Conservation (phyloP, 2,797 vertebrate genomes). For the Phrynocephalus forsythii region DNA sequence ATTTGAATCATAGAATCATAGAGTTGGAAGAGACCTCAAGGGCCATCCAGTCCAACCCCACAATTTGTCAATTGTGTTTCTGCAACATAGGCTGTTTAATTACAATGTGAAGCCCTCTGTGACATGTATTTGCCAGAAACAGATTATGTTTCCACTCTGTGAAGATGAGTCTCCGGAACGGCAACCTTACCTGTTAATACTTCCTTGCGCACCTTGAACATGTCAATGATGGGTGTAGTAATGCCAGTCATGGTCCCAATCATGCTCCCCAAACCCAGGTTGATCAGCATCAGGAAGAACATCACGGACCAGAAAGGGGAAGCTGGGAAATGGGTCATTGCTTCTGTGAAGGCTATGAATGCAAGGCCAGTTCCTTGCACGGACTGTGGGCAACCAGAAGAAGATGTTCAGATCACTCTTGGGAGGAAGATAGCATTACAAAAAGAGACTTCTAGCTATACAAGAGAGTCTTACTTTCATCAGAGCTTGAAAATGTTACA, state of each 20-base stretch:
- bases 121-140: too few relatives aligned
- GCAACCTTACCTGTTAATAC: constrained; percentile 88
- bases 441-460: neutral
- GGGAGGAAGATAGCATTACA: neutral
- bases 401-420: constrained; percentile 4
- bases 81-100: neutral
- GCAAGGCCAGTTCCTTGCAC: constrained; percentile 95
- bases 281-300: constrained; percentile 99
- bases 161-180: neutral
- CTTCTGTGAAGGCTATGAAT: constrained; percentile 97
- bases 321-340: constrained; percentile 95
- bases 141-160: neutral
- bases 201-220: constrained; percentile 95
- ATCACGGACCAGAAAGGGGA: constrained; percentile 97
- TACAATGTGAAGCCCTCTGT: too few relatives aligned
- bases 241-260: constrained; percentile 97
- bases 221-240: constrained; percentile 91
- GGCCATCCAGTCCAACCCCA: too few relatives aligned
- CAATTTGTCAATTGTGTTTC: neutral
- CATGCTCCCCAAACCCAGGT: constrained; percentile 95
- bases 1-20: neutral
- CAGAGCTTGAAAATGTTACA: neutral
- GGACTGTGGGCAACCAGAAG: constrained; percentile 77
- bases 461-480: neutral
- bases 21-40: too few relatives aligned